Conservation (phyloP, 2,797 vertebrate species). For the Hozukius guyotensis region DNA sequence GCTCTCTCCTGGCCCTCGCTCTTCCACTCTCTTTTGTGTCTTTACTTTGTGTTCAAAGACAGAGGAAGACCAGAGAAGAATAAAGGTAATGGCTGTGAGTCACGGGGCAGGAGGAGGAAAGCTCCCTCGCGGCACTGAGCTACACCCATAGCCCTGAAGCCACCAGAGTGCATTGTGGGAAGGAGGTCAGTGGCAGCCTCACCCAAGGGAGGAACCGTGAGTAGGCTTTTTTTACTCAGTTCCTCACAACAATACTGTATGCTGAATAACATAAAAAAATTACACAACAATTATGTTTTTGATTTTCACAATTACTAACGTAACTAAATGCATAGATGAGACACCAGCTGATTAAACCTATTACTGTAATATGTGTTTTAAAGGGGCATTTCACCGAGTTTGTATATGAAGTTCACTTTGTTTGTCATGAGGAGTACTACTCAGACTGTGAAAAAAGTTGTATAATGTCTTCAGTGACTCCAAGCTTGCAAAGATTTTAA, state of each 20-base stretch:
- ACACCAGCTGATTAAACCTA: background rate
- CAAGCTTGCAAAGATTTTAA: too few species aligned
- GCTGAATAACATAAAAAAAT: background rate
- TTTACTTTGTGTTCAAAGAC: constrained; percentile 32
- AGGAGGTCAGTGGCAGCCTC: constrained; percentile 47
- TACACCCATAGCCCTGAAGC: constrained; percentile 72
- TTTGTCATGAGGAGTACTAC: background rate
- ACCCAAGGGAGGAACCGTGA: constrained; percentile 40
- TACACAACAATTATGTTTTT: too few species aligned
- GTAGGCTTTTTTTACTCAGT: constrained; percentile 39
- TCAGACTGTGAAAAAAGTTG: too few species aligned
- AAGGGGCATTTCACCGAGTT: background rate
- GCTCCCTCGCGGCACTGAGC: constrained; percentile 50
- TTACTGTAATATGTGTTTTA: background rate
- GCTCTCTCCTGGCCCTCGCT: background rate
- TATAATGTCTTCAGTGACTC: too few species aligned
- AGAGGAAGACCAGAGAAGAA: constrained; percentile 18
- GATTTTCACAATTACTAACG: background rate
- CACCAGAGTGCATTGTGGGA: constrained; percentile 69
- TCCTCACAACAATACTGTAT: constrained; percentile 29
- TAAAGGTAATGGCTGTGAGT: constrained; percentile 49
- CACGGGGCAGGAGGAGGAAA: constrained; percentile 31
- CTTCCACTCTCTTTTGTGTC: background rate
- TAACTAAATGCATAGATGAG: background rate
- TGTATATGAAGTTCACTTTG: background rate